These are phyloP conservation scores for Amiota minor DNA, from an alignment of 2,888 invertebrate species.

Conservation along the genomic window DNA sequence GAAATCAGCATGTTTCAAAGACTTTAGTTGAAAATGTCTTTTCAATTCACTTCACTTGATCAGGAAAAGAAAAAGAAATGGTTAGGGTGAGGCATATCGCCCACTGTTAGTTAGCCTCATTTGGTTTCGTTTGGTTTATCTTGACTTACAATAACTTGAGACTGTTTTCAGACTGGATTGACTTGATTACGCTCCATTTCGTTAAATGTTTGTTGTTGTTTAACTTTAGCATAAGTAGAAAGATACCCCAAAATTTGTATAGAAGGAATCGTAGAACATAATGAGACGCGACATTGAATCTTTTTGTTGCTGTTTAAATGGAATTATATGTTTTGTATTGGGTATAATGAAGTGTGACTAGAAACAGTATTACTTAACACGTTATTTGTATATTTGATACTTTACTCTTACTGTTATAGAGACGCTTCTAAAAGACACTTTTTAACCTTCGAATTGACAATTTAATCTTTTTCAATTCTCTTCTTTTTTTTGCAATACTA, in stretches of 20 bases:
- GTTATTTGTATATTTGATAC: not conserved
- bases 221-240: not conserved
- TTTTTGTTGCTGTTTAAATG: constrained; percentile 57
- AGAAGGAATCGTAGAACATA: not conserved
- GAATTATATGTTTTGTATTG: constrained; percentile 43
- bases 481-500: too few relatives aligned
- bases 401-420: too few relatives aligned
- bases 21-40: constrained; percentile 60
- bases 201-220: not conserved
- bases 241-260: not conserved
- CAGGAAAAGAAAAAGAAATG: not conserved
- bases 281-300: not conserved
- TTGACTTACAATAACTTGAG: not conserved
- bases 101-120: constrained; percentile 17
- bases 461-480: too few relatives aligned
- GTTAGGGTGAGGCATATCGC: not conserved
- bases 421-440: too few relatives aligned
- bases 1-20: constrained; percentile 54
- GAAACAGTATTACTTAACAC: not conserved
- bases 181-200: constrained; percentile 11
- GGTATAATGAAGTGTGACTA: constrained; percentile 49
- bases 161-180: not conserved
- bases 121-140: constrained; percentile 3
- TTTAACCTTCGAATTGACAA: too few relatives aligned
- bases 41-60: constrained; percentile 47